Evolutionary conservation across 2,888 invertebrate genomes (phyloP), one percentile per base, ranked within the genome.

Genomic region (Rhabditoides inermis): DNA sequence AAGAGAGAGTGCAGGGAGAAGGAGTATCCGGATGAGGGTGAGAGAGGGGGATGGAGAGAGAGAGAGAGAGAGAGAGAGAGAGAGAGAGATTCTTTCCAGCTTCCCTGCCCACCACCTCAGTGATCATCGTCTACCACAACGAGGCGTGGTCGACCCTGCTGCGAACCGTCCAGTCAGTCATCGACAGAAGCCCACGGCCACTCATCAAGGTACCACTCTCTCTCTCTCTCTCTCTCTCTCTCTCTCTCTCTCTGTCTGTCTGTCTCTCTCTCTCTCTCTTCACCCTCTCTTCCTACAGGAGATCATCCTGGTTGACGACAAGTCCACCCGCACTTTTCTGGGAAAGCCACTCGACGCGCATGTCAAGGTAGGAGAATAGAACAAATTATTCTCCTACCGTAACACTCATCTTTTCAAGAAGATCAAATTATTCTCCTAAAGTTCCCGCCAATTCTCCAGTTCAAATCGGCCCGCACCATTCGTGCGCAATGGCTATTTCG

Each of bases 111-210:
- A 86, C 84, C 61, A 88, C 91, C 0, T 88, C 88, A 61, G 84
- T 98, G 18, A 86, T 98, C 48, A 90, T 98, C 63, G 92, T 95
- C 1, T 95, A 95, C 77, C 95, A 98, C 77, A 98, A 98, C 77
- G 98, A 98, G 80, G 95, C 95, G 0, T 95, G 91, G 90, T 92
- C 94, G 2, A 94, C 95, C 0, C 82, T 98, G 12, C 81, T 95
- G 70, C 82, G 98, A 50, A 95, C 95, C 0, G 89, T 95, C 35
- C 90, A 90, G 87, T 92, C 91, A 77, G 91, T 90, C 28, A 92
- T 98, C 70, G 90, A 90, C 79, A 83, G 94, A n/a, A n/a, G n/a
- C n/a, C n/a, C n/a, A n/a, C n/a, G n/a, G n/a, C n/a, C n/a, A 39
- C 22, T 20, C 2, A 20, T 39, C 3, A 23, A 20, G 12, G 20